Conservation (phyloP, 1,140 invertebrate species). For the Drosophila albomicans region DNA sequence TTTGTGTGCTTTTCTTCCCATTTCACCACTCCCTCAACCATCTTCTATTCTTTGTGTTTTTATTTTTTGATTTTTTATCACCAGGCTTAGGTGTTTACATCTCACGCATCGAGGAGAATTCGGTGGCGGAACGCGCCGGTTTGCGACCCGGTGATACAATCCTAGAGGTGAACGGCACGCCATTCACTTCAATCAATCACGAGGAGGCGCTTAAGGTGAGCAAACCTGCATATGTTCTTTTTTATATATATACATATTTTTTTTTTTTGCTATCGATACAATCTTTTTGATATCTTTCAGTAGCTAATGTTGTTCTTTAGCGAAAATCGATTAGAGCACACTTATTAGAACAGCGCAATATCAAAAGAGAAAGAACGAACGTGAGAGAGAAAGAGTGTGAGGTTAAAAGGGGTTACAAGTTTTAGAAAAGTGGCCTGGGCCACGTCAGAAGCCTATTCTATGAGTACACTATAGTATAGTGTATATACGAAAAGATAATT, state of each 20-base stretch:
- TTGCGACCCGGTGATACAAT: slow-evolving; percentile 95
- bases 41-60: slow-evolving; percentile 25
- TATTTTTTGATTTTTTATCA: slow-evolving; percentile 58
- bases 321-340: slow-evolving; percentile 72
- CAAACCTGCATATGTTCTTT: slow-evolving; percentile 37
- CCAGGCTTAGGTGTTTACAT: slow-evolving; percentile 94
- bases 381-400: background rate
- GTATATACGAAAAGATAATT: slow-evolving; percentile 59
- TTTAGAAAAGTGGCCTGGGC: background rate
- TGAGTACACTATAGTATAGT: background rate
- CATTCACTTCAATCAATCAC: slow-evolving; percentile 94
- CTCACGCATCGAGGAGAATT: slow-evolving; percentile 94
- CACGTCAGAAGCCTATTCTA: background rate
- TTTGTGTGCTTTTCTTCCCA: slow-evolving; percentile 27
- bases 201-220: slow-evolving; percentile 95
- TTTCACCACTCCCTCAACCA: background rate
- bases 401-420: background rate
- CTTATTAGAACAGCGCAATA: slow-evolving; percentile 1
- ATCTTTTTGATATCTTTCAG: slow-evolving; percentile 61
- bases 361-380: background rate
- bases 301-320: slow-evolving; percentile 62
- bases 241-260: background rate
- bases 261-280: slow-evolving; percentile 12
- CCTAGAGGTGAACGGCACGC: slow-evolving; percentile 94
- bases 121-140: slow-evolving; percentile 93